Percentiles rank a stretch among this genome's conserved stretches.
These are phyloP conservation scores for Sceloporus tristichus DNA, from an alignment of 2,113 vertebrate genomes.

Conservation along the genomic window DNA sequence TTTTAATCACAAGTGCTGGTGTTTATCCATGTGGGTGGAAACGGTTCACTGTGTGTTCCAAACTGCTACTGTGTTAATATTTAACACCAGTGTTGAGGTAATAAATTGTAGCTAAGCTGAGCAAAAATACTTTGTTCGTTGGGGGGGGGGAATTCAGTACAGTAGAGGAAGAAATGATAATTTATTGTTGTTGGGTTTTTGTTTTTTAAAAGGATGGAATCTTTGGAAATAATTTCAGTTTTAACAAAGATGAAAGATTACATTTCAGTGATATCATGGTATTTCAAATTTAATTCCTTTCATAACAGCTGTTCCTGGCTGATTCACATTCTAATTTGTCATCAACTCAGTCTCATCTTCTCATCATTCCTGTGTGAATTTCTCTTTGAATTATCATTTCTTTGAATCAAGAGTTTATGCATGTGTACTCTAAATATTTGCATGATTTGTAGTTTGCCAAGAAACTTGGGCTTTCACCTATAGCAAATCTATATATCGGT, in stretches of 20 bases:
- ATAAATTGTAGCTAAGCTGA: slow-evolving; percentile 55
- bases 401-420: not conserved
- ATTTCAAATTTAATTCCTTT: slow-evolving; percentile 1
- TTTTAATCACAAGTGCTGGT: slow-evolving; percentile 66
- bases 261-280: not conserved
- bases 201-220: slow-evolving; percentile 15
- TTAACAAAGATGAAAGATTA: slow-evolving; percentile 32
- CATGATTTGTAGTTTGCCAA: not conserved
- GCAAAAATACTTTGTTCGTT: slow-evolving; percentile 50
- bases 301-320: not conserved
- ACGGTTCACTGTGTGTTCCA: slow-evolving; percentile 54
- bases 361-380: not conserved
- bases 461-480: not conserved
- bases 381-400: not conserved
- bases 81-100: slow-evolving; percentile 58
- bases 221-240: slow-evolving; percentile 38
- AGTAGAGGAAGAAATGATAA: not conserved
- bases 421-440: not conserved
- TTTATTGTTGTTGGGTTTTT: not conserved
- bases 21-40: slow-evolving; percentile 73
- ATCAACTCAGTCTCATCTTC: too few species aligned
- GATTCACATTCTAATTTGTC: slow-evolving; percentile 17
- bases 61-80: slow-evolving; percentile 50
- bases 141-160: slow-evolving; percentile 16
- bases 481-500: too few species aligned